phyloP scores from a whole-genome alignment of 1,140 invertebrate species.

The Drosophila burlai region DNA sequence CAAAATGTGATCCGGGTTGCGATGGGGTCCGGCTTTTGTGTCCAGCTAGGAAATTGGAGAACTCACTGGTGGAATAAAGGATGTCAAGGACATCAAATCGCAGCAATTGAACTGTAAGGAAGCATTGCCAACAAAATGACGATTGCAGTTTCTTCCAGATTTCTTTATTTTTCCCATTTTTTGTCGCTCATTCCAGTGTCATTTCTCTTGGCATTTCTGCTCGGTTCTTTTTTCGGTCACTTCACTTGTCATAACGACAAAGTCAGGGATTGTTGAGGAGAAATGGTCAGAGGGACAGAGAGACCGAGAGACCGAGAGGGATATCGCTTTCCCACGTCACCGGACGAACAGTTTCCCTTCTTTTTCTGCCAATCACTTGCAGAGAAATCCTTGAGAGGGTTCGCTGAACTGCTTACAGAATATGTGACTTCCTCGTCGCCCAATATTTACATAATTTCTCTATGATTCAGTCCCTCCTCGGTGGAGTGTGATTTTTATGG shows the following conservation, averaged over 20 bases:
- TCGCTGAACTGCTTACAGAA: slow-evolving; percentile 33
- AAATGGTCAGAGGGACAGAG: background rate
- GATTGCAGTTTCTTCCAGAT: slow-evolving; percentile 56
- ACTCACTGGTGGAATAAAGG: slow-evolving; percentile 27
- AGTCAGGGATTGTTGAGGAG: slow-evolving; percentile 35
- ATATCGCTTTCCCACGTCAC: slow-evolving; percentile 34
- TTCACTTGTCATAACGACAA: slow-evolving; percentile 75
- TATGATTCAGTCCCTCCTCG: slow-evolving; percentile 7
- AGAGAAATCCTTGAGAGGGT: slow-evolving; percentile 30
- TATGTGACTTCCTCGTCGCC: slow-evolving; percentile 28
- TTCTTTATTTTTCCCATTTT: slow-evolving; percentile 32
- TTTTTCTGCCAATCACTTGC: slow-evolving; percentile 28
- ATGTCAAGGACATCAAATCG: slow-evolving; percentile 55
- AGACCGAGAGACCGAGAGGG: slow-evolving; percentile 1
- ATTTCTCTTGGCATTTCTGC: slow-evolving; percentile 40
- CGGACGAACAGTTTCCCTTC: slow-evolving; percentile 3
- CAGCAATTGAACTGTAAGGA: slow-evolving; percentile 71
- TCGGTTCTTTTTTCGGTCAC: slow-evolving; percentile 54
- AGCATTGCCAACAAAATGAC: slow-evolving; percentile 78
- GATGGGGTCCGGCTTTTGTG: slow-evolving; percentile 24
- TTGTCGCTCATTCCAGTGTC: slow-evolving; percentile 38
- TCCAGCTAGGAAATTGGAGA: slow-evolving; percentile 27
- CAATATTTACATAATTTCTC: slow-evolving; percentile 54
- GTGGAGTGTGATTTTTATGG: slow-evolving; percentile 66
- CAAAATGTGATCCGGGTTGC: slow-evolving; percentile 7